Percentiles rank a stretch among this genome's conserved stretches.
Conservation (phyloP, 2,797 vertebrate species). For the Pygocentrus nattereri region DNA sequence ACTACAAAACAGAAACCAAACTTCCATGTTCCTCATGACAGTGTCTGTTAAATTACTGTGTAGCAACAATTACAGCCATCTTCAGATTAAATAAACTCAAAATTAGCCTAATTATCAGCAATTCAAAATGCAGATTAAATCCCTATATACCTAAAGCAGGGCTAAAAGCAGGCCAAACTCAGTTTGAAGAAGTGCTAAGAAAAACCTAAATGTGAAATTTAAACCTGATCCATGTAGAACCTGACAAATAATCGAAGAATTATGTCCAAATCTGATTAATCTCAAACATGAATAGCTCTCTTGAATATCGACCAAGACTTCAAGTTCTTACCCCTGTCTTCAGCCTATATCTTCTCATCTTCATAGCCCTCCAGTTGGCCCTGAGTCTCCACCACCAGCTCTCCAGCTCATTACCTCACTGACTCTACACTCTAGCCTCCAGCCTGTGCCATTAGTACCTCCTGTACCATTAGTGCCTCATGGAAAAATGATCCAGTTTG, state of each 20-base stretch:
- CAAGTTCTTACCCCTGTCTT: background rate
- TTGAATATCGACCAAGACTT: background rate
- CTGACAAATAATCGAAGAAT: background rate
- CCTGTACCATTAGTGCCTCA: background rate
- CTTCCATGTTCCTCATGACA: background rate
- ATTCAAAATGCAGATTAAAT: background rate
- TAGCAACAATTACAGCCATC: background rate
- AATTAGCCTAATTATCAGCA: background rate
- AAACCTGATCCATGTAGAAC: too few relatives aligned
- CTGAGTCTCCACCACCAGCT: background rate
- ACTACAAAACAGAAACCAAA: background rate
- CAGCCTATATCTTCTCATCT: background rate
- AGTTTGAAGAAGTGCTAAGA: too few relatives aligned
- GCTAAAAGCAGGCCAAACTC: background rate
- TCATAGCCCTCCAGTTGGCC: background rate
- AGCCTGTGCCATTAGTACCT: background rate
- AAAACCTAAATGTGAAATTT: too few relatives aligned
- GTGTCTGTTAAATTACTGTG: background rate
- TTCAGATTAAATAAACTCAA: background rate
- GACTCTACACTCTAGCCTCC: background rate
- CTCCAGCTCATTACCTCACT: constrained; percentile 6
- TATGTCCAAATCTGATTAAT: background rate
- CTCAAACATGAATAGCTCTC: background rate
- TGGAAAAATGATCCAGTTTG: constrained; percentile 7
- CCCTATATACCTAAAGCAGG: background rate